A percentile compares a stretch with the other conserved stretches of the same genome.
Conservation (phyloP, 2,888 invertebrate genomes). For the Lithophane semibrunnea region DNA sequence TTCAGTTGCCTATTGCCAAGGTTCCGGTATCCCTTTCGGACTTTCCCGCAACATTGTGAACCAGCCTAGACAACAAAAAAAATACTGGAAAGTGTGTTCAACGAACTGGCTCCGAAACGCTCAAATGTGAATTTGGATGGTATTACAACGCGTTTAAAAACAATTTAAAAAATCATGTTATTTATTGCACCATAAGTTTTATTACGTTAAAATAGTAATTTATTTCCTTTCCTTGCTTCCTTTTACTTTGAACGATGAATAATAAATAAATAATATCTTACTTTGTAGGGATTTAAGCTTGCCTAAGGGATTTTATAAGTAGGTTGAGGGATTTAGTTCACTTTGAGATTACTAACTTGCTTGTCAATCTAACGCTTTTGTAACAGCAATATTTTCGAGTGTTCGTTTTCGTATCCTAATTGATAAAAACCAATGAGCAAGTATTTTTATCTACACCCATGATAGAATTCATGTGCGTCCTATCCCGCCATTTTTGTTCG, state of each 20-base stretch:
- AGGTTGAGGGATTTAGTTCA: slow-evolving; percentile 40
- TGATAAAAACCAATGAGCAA: slow-evolving; percentile 17
- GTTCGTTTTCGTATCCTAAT: not conserved
- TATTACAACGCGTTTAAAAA: not conserved
- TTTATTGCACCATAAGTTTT: not conserved
- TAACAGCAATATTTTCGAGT: slow-evolving; percentile 8
- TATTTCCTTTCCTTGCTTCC: slow-evolving; percentile 34
- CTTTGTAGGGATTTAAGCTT: slow-evolving; percentile 49
- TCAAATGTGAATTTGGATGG: not conserved
- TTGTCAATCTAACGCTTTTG: slow-evolving; percentile 22
- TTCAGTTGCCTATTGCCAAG: too few species aligned
- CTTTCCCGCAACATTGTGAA: not conserved
- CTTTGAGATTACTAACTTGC: slow-evolving; percentile 31
- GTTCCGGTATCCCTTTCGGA: too few species aligned
- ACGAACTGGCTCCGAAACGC: slow-evolving; percentile 1
- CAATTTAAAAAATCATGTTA: not conserved
- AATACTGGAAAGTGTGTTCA: slow-evolving; percentile 11
- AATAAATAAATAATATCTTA: slow-evolving; percentile 50
- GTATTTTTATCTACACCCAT: not conserved
- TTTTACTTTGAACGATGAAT: slow-evolving; percentile 45
- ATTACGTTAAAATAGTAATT: slow-evolving; percentile 34
- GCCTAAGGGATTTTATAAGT: slow-evolving; percentile 54
- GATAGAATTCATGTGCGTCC: too few species aligned
- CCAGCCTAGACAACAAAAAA: slow-evolving; percentile 10
- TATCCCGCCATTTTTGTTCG: too few species aligned